Evolutionary conservation across 1,140 invertebrate genomes (phyloP).

Genomic region (Eriocheir sinensis): DNA sequence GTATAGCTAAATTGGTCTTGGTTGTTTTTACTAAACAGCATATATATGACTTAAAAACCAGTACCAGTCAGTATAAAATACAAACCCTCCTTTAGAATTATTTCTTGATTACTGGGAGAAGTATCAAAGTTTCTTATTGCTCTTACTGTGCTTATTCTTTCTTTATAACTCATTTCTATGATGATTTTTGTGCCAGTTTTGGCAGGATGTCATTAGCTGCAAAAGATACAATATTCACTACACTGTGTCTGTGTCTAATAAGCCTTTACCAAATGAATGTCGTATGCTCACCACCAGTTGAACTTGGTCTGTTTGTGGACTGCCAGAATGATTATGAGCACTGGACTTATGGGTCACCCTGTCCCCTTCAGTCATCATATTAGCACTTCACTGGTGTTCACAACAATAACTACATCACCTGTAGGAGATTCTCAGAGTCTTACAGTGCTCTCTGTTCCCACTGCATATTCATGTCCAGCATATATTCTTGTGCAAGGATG

Average conservation of each 20-base stretch:
- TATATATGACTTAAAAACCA: too few relatives aligned
- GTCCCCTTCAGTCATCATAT: conserved; percentile 9
- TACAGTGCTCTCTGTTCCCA: not conserved
- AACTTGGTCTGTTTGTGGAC: not conserved
- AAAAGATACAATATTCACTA: conserved; percentile 13
- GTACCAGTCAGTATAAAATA: too few relatives aligned
- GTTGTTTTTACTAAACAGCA: too few relatives aligned
- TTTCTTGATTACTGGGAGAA: conserved; percentile 11
- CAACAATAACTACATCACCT: not conserved
- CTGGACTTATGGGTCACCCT: not conserved
- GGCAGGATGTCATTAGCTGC: not conserved
- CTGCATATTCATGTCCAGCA: conserved; percentile 8
- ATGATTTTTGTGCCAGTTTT: not conserved
- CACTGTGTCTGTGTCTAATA: not conserved
- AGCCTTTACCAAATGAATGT: conserved; percentile 24
- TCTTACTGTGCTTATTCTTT: not conserved
- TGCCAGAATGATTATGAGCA: conserved; percentile 23
- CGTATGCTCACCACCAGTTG: not conserved
- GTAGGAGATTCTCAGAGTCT: conserved; percentile 9
- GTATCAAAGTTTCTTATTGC: not conserved
- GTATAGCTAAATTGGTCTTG: too few relatives aligned
- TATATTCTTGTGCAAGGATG: too few relatives aligned
- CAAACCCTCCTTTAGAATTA: conserved; percentile 16
- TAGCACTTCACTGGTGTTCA: not conserved
- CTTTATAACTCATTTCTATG: conserved; percentile 2